phyloP scores from a whole-genome alignment of 2,797 vertebrate species.

The Salarias fasciatus region DNA sequence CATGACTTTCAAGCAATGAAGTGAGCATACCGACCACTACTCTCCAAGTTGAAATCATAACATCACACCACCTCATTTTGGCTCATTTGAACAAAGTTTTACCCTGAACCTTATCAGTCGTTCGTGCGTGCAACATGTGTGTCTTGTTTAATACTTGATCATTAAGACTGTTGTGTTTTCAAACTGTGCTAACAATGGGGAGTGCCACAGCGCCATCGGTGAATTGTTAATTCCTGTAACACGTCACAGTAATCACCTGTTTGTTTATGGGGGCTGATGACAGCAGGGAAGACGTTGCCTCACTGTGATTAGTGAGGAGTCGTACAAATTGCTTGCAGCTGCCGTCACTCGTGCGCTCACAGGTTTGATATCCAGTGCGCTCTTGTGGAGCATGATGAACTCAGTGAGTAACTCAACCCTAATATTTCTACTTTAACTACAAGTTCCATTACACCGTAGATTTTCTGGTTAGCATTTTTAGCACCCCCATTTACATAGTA shows the following conservation, averaged over 20 bases:
- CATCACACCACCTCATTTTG: no score
- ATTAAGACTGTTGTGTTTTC: constrained; percentile 43
- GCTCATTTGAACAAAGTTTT: no score
- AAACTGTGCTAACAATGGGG: constrained; percentile 23
- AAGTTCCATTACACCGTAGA: background rate
- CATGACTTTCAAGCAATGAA: no score
- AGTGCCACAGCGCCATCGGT: constrained; percentile 10
- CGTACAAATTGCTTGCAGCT: constrained; percentile 41
- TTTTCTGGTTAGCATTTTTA: background rate
- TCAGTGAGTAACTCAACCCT: background rate
- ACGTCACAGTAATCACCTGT: constrained; percentile 31
- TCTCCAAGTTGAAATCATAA: no score
- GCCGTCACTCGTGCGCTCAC: background rate
- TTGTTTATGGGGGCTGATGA: constrained; percentile 28
- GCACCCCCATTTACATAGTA: background rate
- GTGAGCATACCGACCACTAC: no score
- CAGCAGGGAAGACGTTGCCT: constrained; percentile 4
- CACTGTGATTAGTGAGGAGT: constrained; percentile 24
- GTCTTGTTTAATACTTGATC: constrained; percentile 32
- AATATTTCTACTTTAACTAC: background rate
- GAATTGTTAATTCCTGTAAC: constrained; percentile 44
- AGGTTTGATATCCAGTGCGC: background rate
- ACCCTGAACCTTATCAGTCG: constrained; percentile 17
- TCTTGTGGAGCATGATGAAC: background rate
- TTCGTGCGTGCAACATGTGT: constrained; percentile 14